Evolutionary conservation across 2,113 vertebrate genomes (phyloP), one percentile per base, ranked within the genome.

Genomic region (Morone chrysops): DNA sequence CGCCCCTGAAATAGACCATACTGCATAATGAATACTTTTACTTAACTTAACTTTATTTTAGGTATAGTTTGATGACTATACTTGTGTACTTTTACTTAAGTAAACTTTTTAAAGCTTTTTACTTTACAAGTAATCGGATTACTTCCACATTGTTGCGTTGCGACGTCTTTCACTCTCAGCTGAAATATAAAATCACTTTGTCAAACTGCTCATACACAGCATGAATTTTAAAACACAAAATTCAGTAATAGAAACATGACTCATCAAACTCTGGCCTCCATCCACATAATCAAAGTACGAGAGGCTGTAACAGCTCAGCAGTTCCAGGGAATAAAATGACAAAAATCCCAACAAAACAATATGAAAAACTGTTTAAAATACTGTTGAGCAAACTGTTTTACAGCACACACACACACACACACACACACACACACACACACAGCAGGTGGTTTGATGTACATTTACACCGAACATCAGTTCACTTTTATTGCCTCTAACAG

Each of bases 261-360:
- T 87, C 85, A 72, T 83, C 71, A 56, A 43, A 72, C 38, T 74
- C 54, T 84, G 78, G 69, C 78, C 50, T 80, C 61, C 3, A 0
- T 8, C 67, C 68, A 77, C 4, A 47, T 0, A 63, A 70, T 54
- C 43, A 71, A 70, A 74, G 70, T 0, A 12, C 31, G 22, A 18
- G 61, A 53, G 68, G 16, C 20, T 25, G 51, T 1, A 63, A 45
- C 51, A 59, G 31, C 50, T 70, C 75, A 72, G 69, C 45, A 54
- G 11, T 18, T 62, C 31, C 18, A 47, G 45, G 13, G 4, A 66
- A 0, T 4, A 4, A 59, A 72, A 25, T 31, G 47, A 45, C 43
- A 17, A 16, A 36, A 20, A 43, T 14, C 2, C 0, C 3, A 22
- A 18, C 16, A 14, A 11, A 1, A 31, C 25, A 36, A 60, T 4